Evolutionary conservation across 2,797 vertebrate genomes (phyloP), one percentile per base, ranked within the genome.

Genomic region (Ctenopoma multispine): DNA sequence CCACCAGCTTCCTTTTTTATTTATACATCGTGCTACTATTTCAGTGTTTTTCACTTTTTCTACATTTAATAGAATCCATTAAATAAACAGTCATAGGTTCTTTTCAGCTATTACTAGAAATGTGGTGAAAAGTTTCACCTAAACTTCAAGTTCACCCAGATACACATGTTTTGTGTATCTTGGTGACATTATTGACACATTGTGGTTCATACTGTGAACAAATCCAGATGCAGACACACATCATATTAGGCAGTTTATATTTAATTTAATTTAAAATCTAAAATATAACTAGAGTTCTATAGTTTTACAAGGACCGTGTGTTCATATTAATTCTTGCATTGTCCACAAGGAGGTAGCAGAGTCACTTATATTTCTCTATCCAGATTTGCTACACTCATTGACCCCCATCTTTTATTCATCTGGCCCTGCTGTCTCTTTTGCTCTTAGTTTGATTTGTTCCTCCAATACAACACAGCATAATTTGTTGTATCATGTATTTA

Each of bases 401-500:
- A 23, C 36, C 34, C 23, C 4, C 41, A 20, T 60, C 18, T 64
- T 8, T 15, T 38, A 18, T 48, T 64, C n/a, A 14, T 63, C 6
- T 29, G 44, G 38, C 17, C 4, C 34, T 50, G 3, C 29, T 43
- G n/a, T 51, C 23, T 54, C 17, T 60, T 43, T 48, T 24, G 29
- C 6, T 44, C 21, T 62, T 27, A 18, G 7, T 12, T 36, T 49
- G 7, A 11, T 51, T 58, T 41, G 27, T 14, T 63, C 11, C 11
- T 51, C 34, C 21, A 87, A 69, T 55, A 86, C 72, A 80, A 27
- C 18, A 65, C 49, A 24, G 38, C 63, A 77, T 11, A 1, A 59
- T 47, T 74, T 72, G 50, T 68, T 78, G 36, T 63, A 31, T 75
- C 14, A 63, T 78, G 41, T 69, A 75, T 92, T 92, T 87, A 88